These are phyloP conservation scores for Callorhinus ursinus DNA, from an alignment of 2,113 vertebrate genomes.

Conservation along the genomic window DNA sequence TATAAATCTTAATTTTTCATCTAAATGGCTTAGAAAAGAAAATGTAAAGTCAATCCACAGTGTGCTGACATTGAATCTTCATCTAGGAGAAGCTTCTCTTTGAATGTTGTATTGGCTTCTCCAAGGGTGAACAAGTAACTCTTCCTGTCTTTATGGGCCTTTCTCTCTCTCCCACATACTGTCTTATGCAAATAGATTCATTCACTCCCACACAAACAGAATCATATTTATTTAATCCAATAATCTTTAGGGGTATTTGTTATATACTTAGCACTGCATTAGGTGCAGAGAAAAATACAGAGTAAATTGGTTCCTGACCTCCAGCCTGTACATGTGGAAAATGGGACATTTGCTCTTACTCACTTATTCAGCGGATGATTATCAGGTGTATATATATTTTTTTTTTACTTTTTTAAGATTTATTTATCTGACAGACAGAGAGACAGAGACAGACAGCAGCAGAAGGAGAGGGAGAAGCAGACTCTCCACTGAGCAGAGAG, in stretches of 20 bases:
- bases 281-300: not conserved
- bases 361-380: not conserved
- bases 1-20: not conserved
- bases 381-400: not conserved
- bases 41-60: not conserved
- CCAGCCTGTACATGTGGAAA: not conserved
- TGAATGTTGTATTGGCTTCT: not conserved
- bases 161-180: not conserved
- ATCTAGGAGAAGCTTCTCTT: conserved; percentile 3
- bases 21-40: not conserved
- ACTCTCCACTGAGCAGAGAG: too few relatives aligned
- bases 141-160: not conserved
- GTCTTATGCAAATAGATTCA: not conserved
- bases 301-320: not conserved
- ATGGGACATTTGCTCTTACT: not conserved
- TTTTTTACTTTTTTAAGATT: not conserved
- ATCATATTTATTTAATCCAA: not conserved
- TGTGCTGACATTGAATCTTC: not conserved
- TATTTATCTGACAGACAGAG: too few relatives aligned
- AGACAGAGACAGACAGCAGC: too few relatives aligned
- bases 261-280: not conserved
- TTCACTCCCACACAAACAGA: not conserved
- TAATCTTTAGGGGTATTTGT: not conserved
- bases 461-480: too few relatives aligned
- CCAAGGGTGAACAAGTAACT: not conserved